Base-by-base conservation (phyloP, 30 jellyfish, hydroid and myxozoan species). In the Pseudorhiza aurosa region DNA sequence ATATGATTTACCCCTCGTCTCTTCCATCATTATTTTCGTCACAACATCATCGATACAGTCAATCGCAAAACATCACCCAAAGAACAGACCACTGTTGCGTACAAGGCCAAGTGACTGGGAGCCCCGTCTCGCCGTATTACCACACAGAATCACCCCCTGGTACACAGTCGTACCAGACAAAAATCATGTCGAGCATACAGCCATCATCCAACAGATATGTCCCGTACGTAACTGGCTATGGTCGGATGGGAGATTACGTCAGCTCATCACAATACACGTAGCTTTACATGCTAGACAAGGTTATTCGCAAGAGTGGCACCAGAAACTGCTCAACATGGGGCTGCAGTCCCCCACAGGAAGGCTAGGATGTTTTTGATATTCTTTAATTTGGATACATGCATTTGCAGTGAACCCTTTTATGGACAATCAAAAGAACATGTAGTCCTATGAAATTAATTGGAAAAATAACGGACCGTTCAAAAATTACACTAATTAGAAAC, bases 51-150 rank as follows among this genome's bases (percentile, higher is more conserved):
- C 79, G 87, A 29, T 71, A 69, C 43, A 51, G 82, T 22, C 94
- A 82, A 50, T 10, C 77, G 8, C 91, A 79, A 37, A 43, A 51
- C 50, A 60, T 39, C 43, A 19, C 72, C 0, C 46, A 28, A 29
- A 31, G 93, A 37, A 47, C 55, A 30, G 93, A 81, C n/a, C 93
- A 68, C 19, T 81, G 93, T 35, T 81, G 93, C 59, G 49, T 39
- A 17, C 77, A 49, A 81, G 79, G 79, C 7, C 58, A 82, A 8
- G 49, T 36, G 21, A 50, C 77, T 35, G 42, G 63, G n/a, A 65
- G 75, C 46, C 85, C 85, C 28, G 77, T 81, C 30, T 35, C 93
- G 11, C 64, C 77, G 1, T 81, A 81, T 63, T 81, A 81, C 45
- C 85, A 81, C 68, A 53, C 77, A 35, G 93, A 81, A n/a, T 65